Evolutionary conservation across 1,140 invertebrate species (phyloP).

Genomic region (Trialeurodes vaporariorum): DNA sequence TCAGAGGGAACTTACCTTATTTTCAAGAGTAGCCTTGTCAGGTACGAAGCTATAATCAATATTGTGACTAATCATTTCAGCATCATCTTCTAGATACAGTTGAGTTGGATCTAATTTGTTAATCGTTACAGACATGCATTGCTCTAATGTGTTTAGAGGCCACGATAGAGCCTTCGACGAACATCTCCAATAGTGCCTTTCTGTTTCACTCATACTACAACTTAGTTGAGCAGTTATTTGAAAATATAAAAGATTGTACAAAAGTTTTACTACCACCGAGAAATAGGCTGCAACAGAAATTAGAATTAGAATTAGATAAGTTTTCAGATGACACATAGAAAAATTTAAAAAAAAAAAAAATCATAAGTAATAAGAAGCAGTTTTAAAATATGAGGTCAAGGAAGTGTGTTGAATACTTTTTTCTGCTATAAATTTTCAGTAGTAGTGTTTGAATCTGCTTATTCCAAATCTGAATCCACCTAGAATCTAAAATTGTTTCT

Average conservation of each 20-base stretch:
- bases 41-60: constrained; percentile 2
- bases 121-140: constrained; percentile 24
- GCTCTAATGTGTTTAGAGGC: not conserved
- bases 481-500: too few species aligned
- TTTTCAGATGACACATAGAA: constrained; percentile 6
- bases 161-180: not conserved
- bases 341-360: constrained; percentile 10
- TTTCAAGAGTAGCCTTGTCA: constrained; percentile 9
- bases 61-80: constrained; percentile 5
- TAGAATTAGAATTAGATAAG: not conserved
- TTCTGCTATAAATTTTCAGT: too few species aligned
- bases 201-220: constrained; percentile 46
- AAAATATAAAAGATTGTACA: constrained; percentile 81
- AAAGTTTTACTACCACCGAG: constrained; percentile 65
- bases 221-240: constrained; percentile 67
- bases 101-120: constrained; percentile 37
- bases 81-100: constrained; percentile 38
- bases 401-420: too few species aligned
- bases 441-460: too few species aligned
- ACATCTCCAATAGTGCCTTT: constrained; percentile 26
- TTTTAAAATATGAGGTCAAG: too few species aligned
- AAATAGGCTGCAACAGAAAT: constrained; percentile 60
- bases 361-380: too few species aligned
- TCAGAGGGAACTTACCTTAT: too few species aligned
- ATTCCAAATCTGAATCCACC: too few species aligned